A percentile compares a stretch with the other conserved stretches of the same genome.
Evolutionary conservation across 2,113 vertebrate species (phyloP).

Genomic region (Camelus dromedarius): DNA sequence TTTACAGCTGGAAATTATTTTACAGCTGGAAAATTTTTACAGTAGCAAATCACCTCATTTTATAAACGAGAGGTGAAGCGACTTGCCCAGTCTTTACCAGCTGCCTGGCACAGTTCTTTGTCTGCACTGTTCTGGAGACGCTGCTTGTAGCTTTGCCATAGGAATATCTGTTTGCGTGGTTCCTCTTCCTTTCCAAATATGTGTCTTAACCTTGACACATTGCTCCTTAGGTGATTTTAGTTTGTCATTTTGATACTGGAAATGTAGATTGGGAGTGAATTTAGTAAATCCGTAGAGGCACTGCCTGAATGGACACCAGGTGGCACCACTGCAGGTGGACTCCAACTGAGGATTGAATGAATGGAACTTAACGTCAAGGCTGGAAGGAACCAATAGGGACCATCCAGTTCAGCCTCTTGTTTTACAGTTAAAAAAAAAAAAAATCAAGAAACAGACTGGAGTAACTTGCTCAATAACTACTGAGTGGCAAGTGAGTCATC

Average conservation of each 20-base stretch:
- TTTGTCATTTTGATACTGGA: background rate
- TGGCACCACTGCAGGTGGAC: conserved; percentile 26
- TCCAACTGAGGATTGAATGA: background rate
- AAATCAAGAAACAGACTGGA: background rate
- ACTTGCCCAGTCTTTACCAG: background rate
- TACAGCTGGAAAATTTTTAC: conserved; percentile 7
- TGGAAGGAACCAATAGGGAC: conserved; percentile 1
- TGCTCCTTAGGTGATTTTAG: background rate
- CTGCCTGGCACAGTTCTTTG: background rate
- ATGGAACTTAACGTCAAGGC: background rate
- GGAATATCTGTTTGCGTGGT: background rate
- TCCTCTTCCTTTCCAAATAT: background rate
- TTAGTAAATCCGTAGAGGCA: background rate
- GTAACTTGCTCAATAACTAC: background rate
- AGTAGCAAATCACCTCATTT: conserved; percentile 13
- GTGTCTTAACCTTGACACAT: background rate
- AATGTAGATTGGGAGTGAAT: background rate
- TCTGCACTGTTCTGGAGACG: background rate
- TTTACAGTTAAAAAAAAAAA: conserved; percentile 12
- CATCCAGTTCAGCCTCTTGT: background rate
- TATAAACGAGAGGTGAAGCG: background rate
- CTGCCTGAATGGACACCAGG: conserved; percentile 20
- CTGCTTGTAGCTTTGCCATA: background rate
- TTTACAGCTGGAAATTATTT: conserved; percentile 42
- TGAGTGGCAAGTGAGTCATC: conserved; percentile 15